Evolutionary conservation across 1,140 invertebrate genomes (phyloP), one percentile per base, ranked within the genome.

Genomic region (Plectrocnemia conspersa): DNA sequence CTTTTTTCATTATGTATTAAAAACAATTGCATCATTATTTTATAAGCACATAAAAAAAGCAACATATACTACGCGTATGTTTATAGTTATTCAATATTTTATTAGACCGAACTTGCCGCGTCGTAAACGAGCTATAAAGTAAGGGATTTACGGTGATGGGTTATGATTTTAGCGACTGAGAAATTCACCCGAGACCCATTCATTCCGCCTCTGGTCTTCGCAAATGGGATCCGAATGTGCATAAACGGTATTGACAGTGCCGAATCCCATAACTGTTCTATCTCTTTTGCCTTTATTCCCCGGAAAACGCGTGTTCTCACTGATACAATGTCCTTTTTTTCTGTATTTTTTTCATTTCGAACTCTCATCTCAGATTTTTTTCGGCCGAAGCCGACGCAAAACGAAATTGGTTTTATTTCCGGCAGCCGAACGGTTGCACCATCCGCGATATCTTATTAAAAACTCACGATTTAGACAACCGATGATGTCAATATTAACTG

Each of bases 391-490:
- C 32, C 44, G 42, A 36, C 19, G 53, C 36, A 23, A 44, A 56
- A 56, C 42, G 46, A 49, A 56, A 56, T 49, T 47, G 35, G 42
- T 56, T 56, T 56, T 42, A 56, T 56, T 33, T 42, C 45, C 35
- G 33, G 29, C 49, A 32, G 11, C 35, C 21, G 44, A 15, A 7
- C 24, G 35, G 33, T 32, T 50, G 47, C 47, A 50, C 13, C 35
- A n/a, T 19, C 29, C 18, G 13, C 19, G 21, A 38, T 29, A 25
- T 56, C 33, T 56, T 56, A 56, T 56, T 56, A 56, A 49, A 49
- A 49, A n/a, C n/a, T n/a, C n/a, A n/a, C n/a, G n/a, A n/a, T n/a
- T n/a, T n/a, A n/a, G n/a, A n/a, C n/a, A n/a, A n/a, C 19, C 3
- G 13, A 11, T 15, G 5, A 11, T 36, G 13, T 36, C 35, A 36